These are phyloP conservation scores for Sitobion miscanthi DNA, from an alignment of 1,140 invertebrate species.

Conservation along the genomic window DNA sequence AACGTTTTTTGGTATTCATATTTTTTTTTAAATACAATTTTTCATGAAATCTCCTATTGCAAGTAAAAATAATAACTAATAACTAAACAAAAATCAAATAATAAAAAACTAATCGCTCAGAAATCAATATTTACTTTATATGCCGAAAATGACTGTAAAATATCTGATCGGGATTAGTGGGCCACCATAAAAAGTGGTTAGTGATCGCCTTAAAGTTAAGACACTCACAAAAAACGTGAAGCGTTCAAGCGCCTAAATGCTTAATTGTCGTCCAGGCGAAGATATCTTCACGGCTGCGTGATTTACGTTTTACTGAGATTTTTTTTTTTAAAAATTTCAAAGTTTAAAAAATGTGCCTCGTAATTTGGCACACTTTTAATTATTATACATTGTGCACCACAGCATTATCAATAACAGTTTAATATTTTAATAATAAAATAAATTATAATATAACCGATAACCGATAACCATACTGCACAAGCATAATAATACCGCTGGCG, in stretches of 20 bases:
- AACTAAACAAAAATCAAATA: too few species aligned
- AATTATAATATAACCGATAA: too few species aligned
- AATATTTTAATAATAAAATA: not conserved
- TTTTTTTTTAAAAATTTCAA: not conserved
- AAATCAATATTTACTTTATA: too few species aligned
- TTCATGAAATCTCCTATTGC: too few species aligned
- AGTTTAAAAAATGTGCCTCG: not conserved
- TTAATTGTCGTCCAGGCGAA: not conserved
- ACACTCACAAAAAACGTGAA: not conserved
- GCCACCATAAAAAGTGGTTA: too few species aligned
- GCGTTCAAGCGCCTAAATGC: too few species aligned
- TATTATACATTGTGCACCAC: not conserved
- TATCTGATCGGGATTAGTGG: too few species aligned
- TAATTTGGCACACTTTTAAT: not conserved
- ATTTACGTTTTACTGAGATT: not conserved
- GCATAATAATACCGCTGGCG: not conserved
- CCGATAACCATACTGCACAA: not conserved
- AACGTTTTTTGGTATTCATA: too few species aligned
- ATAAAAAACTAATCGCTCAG: too few species aligned
- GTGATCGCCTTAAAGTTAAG: not conserved
- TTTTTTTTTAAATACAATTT: too few species aligned
- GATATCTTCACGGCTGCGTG: not conserved
- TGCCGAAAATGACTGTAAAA: too few species aligned
- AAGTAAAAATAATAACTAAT: too few species aligned
- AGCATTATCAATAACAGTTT: not conserved